Percentiles rank a stretch among this genome's conserved stretches.
These are phyloP conservation scores for Drosophila lini DNA, from an alignment of 1,140 invertebrate species.

Conservation along the genomic window DNA sequence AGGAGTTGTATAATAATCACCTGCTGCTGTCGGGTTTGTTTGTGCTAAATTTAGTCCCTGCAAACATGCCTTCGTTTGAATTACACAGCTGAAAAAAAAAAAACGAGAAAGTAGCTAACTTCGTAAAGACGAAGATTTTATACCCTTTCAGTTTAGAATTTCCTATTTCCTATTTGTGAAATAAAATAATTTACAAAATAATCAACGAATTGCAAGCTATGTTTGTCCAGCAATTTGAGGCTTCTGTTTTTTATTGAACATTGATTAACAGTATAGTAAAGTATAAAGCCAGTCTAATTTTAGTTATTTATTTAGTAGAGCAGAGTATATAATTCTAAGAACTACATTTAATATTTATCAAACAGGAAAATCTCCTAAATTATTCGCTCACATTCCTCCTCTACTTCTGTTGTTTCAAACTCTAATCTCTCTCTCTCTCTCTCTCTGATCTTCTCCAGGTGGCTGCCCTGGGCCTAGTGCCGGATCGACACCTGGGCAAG, in stretches of 20 bases:
- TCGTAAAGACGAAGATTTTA: too few species aligned
- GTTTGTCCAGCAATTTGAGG: conserved; percentile 22
- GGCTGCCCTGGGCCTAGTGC: conserved; percentile 95
- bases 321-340: too few species aligned
- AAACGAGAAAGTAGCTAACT: too few species aligned
- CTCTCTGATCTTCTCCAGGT: conserved; percentile 85
- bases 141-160: too few species aligned
- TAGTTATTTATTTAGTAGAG: neutral
- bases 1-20: neutral
- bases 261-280: neutral
- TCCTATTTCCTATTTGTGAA: neutral
- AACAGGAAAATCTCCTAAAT: too few species aligned
- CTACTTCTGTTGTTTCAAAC: too few species aligned
- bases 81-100: conserved; percentile 14
- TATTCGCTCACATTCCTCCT: too few species aligned
- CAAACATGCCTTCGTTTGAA: conserved; percentile 1
- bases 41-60: conserved; percentile 19
- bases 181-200: conserved; percentile 8
- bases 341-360: too few species aligned
- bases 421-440: too few species aligned
- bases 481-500: conserved; percentile 94
- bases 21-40: neutral
- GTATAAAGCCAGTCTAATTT: neutral
- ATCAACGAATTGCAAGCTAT: neutral
- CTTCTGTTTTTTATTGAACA: conserved; percentile 1